Evolutionary conservation across 2,113 vertebrate species (phyloP).

Genomic region (Orientallactaga bullata): DNA sequence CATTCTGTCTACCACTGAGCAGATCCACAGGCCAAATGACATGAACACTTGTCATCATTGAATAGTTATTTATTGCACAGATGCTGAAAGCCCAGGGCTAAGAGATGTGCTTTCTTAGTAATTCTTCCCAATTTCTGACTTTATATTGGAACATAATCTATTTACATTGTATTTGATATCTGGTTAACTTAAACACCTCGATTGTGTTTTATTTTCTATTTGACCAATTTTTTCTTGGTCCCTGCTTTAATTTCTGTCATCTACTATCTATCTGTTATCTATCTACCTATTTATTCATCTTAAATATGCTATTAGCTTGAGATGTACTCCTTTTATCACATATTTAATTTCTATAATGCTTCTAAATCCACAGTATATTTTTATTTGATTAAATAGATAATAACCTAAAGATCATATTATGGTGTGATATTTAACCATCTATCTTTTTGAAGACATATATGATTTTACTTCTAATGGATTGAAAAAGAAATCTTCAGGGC

Average conservation of each 20-base stretch:
- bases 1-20: not conserved
- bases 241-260: not conserved
- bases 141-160: not conserved
- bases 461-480: not conserved
- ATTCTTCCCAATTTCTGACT: not conserved
- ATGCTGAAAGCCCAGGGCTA: rapidly evolving
- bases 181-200: not conserved
- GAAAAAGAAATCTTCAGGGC: not conserved
- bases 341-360: not conserved
- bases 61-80: not conserved
- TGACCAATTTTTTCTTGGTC: not conserved
- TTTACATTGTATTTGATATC: not conserved
- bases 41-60: not conserved
- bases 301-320: not conserved
- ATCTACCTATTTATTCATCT: too few relatives aligned
- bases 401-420: not conserved
- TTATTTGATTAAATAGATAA: not conserved
- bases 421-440: not conserved
- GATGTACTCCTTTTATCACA: not conserved
- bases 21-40: not conserved
- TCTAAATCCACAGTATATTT: not conserved
- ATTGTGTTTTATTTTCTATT: not conserved
- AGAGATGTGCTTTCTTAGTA: not conserved
- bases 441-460: not conserved
- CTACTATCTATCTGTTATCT: not conserved